Conservation (phyloP, 2,888 invertebrate genomes). For the Galeruca laticollis region DNA sequence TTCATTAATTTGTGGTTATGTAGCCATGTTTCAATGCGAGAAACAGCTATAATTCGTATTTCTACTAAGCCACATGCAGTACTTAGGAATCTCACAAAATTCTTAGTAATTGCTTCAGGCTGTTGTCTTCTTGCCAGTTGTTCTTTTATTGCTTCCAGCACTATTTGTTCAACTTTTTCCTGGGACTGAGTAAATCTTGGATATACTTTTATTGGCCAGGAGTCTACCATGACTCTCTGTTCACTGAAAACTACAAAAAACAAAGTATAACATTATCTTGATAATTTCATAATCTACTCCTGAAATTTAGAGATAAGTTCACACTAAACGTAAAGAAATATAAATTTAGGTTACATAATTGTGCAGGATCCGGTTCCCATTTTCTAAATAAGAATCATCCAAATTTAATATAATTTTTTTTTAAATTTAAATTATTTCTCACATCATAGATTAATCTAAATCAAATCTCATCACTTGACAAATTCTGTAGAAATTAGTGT, state of each 20-base stretch:
- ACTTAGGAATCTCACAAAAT: slow-evolving; percentile 87
- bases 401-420: too few relatives aligned
- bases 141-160: slow-evolving; percentile 89
- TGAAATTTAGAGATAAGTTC: too few relatives aligned
- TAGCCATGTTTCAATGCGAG: slow-evolving; percentile 91
- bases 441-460: too few relatives aligned
- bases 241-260: slow-evolving; percentile 62
- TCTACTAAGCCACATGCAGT: slow-evolving; percentile 89
- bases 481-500: too few relatives aligned
- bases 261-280: too few relatives aligned
- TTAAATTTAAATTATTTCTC: too few relatives aligned
- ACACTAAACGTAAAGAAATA: too few relatives aligned
- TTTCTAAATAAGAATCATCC: too few relatives aligned
- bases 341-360: too few relatives aligned
- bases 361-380: too few relatives aligned
- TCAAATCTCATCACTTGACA: too few relatives aligned
- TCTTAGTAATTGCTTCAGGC: slow-evolving; percentile 88
- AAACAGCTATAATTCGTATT: slow-evolving; percentile 82
- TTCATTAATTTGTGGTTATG: slow-evolving; percentile 95
- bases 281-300: too few relatives aligned
- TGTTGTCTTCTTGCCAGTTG: slow-evolving; percentile 87
- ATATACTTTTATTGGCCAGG: slow-evolving; percentile 67
- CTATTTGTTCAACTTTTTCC: slow-evolving; percentile 82
- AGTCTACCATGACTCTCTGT: slow-evolving; percentile 64
- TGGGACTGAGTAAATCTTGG: slow-evolving; percentile 73